phyloP scores from a whole-genome alignment of 2,113 vertebrate species.

The Corythaeola cristata region DNA sequence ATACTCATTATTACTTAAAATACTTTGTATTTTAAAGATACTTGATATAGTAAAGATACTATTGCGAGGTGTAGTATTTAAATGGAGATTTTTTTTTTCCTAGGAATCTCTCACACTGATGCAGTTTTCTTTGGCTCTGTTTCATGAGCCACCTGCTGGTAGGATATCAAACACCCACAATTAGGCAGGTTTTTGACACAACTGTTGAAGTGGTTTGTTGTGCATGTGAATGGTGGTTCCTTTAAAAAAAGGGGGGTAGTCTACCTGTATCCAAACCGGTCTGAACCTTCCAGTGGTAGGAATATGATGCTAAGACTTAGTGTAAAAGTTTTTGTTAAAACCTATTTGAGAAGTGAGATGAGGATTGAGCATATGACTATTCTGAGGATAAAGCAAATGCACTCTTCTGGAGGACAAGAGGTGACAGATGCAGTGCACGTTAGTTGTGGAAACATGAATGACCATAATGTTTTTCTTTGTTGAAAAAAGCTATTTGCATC shows the following conservation, averaged over 20 bases:
- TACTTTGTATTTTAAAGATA: not conserved
- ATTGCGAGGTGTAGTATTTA: not conserved
- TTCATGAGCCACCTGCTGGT: not conserved
- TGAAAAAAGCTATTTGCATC: not conserved
- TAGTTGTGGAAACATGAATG: not conserved
- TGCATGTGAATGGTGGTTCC: rapidly evolving
- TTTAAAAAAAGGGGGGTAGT: not conserved
- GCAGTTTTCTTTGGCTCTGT: not conserved
- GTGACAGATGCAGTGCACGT: not conserved
- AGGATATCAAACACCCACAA: not conserved
- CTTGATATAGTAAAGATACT: not conserved
- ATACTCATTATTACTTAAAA: not conserved
- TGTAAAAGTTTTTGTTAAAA: not conserved
- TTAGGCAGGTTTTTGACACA: not conserved
- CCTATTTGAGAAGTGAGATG: not conserved
- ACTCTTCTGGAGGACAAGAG: not conserved
- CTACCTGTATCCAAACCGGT: not conserved
- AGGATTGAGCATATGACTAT: not conserved
- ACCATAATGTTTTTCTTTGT: not conserved
- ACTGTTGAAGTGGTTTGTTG: too few species aligned
- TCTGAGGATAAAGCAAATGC: not conserved
- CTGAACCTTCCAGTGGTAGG: not conserved
- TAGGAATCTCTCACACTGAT: not conserved
- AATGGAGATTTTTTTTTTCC: not conserved
- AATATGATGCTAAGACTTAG: not conserved